Evolutionary conservation across 37 sponge, comb jelly and placozoan genomes (phyloP).

Genomic region (Aplysina aerophoba): DNA sequence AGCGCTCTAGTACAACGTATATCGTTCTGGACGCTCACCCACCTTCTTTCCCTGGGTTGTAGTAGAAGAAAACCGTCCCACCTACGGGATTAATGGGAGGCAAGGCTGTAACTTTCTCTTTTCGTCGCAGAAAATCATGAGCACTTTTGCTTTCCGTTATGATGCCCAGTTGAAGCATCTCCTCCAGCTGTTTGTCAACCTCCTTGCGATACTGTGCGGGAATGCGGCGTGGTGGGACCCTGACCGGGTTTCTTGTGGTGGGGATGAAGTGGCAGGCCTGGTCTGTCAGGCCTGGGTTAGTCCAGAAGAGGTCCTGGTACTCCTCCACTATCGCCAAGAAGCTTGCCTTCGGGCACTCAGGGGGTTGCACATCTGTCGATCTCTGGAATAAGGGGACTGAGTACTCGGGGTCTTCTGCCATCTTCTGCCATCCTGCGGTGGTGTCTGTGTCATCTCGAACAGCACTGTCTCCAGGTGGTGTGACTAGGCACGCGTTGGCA

Average conservation of each 20-base stretch:
- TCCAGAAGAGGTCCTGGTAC: constrained; percentile 36
- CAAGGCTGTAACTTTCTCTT: no score
- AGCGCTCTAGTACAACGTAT: no score
- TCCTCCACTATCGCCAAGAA: constrained; percentile 15
- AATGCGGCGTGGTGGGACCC: constrained; percentile 57
- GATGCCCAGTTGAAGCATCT: constrained; percentile 50
- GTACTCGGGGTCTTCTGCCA: constrained; percentile 34
- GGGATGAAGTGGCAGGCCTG: constrained; percentile 52
- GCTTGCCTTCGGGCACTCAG: constrained; percentile 4
- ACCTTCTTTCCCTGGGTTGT: no score
- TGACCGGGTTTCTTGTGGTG: constrained; percentile 35
- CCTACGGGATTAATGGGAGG: no score
- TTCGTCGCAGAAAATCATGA: no score
- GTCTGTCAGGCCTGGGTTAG: constrained; percentile 49
- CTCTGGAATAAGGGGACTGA: constrained; percentile 24
- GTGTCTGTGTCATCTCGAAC: constrained; percentile 23
- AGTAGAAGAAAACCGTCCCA: no score
- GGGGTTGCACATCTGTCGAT: constrained; percentile 11
- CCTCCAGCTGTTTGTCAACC: constrained; percentile 44
- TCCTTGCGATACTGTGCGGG: constrained; percentile 64
- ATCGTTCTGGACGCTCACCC: no score
- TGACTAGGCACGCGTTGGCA: background rate
- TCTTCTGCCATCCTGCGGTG: background rate
- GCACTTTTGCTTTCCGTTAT: constrained; percentile 22
- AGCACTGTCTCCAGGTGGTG: constrained; percentile 30